These are phyloP conservation scores for Drosophila peninsularis DNA, from an alignment of 2,888 invertebrate genomes.

Conservation along the genomic window DNA sequence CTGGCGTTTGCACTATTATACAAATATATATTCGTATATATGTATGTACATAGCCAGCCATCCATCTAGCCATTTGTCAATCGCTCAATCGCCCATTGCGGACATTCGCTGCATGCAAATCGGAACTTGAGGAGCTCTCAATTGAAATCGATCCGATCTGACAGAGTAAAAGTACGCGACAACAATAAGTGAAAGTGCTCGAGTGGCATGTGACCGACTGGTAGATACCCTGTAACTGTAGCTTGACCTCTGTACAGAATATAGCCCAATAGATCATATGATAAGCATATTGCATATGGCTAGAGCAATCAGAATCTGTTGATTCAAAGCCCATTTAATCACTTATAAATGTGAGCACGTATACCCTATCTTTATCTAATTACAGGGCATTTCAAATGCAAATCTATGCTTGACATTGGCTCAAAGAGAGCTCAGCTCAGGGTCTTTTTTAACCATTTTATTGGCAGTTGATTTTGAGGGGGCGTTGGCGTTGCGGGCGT, in stretches of 20 bases:
- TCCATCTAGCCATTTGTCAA: constrained; percentile 1
- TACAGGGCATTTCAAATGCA: constrained; percentile 9
- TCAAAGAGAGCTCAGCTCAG: constrained; percentile 16
- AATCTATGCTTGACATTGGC: constrained; percentile 21
- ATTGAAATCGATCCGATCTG: constrained; percentile 25
- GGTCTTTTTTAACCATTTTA: background rate
- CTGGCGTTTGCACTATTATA: constrained; percentile 33
- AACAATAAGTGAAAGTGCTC: constrained; percentile 6
- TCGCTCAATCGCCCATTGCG: constrained; percentile 16
- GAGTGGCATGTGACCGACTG: background rate
- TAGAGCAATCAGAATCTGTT: too few species aligned
- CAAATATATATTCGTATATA: background rate
- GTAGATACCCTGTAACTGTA: background rate
- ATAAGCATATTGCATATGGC: too few species aligned
- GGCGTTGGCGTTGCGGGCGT: too few species aligned
- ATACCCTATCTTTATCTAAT: background rate
- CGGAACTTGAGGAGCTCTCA: constrained; percentile 37
- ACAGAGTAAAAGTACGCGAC: constrained; percentile 11
- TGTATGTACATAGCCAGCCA: background rate
- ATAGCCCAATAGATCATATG: background rate
- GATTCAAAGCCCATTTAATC: too few species aligned
- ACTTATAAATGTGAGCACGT: too few species aligned
- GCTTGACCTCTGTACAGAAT: background rate
- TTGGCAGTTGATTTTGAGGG: background rate
- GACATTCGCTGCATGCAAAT: constrained; percentile 51